A percentile compares a stretch with the other conserved stretches of the same genome.
These are phyloP conservation scores for Drosophila nr. fundita DNA, from an alignment of 2,888 invertebrate species.

Conservation along the genomic window DNA sequence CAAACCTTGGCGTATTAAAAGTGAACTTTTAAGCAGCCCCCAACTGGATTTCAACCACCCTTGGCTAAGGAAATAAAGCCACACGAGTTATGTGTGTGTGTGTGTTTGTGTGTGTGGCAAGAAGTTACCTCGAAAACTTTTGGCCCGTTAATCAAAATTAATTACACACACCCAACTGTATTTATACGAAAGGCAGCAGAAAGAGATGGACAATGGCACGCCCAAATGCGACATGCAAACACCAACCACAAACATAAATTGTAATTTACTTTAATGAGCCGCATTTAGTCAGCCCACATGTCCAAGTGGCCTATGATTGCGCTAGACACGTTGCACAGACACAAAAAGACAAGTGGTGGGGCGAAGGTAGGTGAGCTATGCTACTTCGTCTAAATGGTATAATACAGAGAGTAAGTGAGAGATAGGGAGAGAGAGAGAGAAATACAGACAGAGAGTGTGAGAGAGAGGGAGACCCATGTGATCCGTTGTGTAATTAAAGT, in stretches of 20 bases:
- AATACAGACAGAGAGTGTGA: not conserved
- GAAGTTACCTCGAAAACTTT: conserved; percentile 66
- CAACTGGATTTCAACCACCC: conserved; percentile 26
- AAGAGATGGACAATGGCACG: conserved; percentile 52
- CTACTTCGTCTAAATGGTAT: conserved; percentile 23
- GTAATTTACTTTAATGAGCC: conserved; percentile 80
- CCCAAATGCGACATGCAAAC: conserved; percentile 75
- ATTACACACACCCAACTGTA: conserved; percentile 54
- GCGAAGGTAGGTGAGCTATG: conserved; percentile 18
- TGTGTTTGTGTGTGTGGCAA: conserved; percentile 37
- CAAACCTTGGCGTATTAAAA: conserved; percentile 33
- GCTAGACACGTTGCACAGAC: conserved; percentile 26
- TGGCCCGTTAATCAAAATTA: conserved; percentile 79
- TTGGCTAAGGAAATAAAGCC: conserved; percentile 14
- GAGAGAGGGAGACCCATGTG: conserved; percentile 22
- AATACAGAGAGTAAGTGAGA: not conserved
- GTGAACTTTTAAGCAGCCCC: conserved; percentile 40
- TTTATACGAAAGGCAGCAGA: conserved; percentile 17
- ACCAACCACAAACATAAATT: conserved; percentile 64
- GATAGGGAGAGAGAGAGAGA: not conserved
- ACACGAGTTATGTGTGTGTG: conserved; percentile 16
- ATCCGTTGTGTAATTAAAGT: conserved; percentile 73
- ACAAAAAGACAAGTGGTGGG: conserved; percentile 8
- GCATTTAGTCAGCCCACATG: conserved; percentile 69
- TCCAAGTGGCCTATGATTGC: conserved; percentile 55